Conservation (phyloP, 2,113 vertebrate species). For the Heptranchias perlo region DNA sequence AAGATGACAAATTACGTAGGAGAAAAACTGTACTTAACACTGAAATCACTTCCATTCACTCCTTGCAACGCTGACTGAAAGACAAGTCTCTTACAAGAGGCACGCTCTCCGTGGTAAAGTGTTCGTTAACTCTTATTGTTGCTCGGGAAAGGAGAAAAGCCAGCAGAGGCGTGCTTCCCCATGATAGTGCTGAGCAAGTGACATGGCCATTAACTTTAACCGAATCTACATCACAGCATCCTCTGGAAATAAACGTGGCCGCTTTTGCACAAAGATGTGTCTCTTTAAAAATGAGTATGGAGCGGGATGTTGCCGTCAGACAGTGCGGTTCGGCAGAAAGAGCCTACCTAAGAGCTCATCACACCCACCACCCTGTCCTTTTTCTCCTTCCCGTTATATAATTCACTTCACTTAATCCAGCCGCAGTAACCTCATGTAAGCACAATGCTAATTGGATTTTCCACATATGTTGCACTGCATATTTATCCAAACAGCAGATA, state of each 20-base stretch:
- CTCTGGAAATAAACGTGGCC: neutral
- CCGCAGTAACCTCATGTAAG: neutral
- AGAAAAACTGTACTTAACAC: neutral
- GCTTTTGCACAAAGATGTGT: neutral
- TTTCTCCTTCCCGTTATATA: neutral
- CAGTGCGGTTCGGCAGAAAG: neutral
- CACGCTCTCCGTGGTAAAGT: neutral
- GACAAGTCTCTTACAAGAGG: neutral
- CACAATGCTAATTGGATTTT: slow-evolving; percentile 20
- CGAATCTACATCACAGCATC: neutral
- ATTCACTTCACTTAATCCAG: slow-evolving; percentile 12
- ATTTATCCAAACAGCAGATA: slow-evolving; percentile 38
- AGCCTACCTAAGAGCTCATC: neutral
- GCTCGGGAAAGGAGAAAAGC: neutral
- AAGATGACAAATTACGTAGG: neutral
- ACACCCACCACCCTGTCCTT: neutral
- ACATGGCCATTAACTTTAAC: no score
- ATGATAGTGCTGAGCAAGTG: neutral
- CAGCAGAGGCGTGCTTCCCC: neutral
- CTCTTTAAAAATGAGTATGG: neutral
- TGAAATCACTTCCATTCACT: neutral
- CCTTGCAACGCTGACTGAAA: neutral
- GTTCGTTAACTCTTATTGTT: neutral
- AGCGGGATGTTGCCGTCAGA: neutral
- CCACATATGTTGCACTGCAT: neutral